Evolutionary conservation across 23 tunicate species (phyloP).

Genomic region (Clavelina lepadiformis): DNA sequence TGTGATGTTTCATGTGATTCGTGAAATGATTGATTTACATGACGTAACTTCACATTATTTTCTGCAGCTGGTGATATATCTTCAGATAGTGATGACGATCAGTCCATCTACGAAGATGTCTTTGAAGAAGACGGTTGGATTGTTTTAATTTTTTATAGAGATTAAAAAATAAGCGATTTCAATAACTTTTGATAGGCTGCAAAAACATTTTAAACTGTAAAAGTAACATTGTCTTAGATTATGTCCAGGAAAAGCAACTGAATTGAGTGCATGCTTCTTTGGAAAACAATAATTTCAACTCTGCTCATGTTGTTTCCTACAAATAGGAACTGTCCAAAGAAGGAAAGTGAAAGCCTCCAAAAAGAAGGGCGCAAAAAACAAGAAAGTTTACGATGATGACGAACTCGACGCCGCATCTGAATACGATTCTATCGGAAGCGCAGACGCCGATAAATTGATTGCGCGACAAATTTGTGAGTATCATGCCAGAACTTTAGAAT

Average conservation of each 20-base stretch:
- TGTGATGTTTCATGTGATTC: too few species aligned
- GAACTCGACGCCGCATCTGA: slow-evolving; percentile 85
- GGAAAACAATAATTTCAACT: too few species aligned
- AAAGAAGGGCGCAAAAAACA: slow-evolving; percentile 30
- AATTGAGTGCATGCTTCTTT: too few species aligned
- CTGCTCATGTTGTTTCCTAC: not conserved
- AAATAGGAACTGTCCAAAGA: slow-evolving; percentile 68
- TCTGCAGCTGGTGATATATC: slow-evolving; percentile 37
- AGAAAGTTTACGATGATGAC: slow-evolving; percentile 61
- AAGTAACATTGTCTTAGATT: too few species aligned
- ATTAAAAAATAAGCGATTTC: too few species aligned
- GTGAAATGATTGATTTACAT: too few species aligned
- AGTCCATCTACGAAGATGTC: slow-evolving; percentile 85
- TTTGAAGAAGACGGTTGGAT: slow-evolving; percentile 76
- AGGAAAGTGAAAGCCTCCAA: slow-evolving; percentile 36
- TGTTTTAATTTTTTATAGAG: too few species aligned
- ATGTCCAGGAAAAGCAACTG: too few species aligned
- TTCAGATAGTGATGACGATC: slow-evolving; percentile 41
- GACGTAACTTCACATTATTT: too few species aligned
- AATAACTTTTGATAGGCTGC: too few species aligned
- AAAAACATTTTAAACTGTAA: too few species aligned
- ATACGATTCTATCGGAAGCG: slow-evolving; percentile 85
- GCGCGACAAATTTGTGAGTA: slow-evolving; percentile 76
- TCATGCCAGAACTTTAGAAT: too few species aligned
- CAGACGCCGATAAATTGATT: slow-evolving; percentile 62